Evolutionary conservation across 2,113 vertebrate species (phyloP).

Genomic region (Fregata magnificens): DNA sequence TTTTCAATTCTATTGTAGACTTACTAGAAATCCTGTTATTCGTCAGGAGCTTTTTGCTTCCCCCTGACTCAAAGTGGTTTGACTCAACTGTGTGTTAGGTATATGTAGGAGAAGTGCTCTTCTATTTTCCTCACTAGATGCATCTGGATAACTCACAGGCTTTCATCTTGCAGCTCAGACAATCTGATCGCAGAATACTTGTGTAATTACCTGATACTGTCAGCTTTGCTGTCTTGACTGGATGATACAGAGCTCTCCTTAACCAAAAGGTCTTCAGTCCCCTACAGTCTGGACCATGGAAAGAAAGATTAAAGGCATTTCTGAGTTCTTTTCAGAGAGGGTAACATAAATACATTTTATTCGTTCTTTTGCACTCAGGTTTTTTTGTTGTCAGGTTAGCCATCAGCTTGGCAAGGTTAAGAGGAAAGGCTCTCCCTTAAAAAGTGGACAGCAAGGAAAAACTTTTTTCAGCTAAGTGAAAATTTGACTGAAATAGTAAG

Average conservation of each 20-base stretch:
- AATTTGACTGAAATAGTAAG: neutral
- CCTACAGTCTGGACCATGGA: neutral
- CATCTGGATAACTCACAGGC: neutral
- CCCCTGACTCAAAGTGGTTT: neutral
- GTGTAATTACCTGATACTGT: fast-evolving
- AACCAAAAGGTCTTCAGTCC: neutral
- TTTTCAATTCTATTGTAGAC: neutral
- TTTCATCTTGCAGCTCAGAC: neutral
- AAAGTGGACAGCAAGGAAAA: neutral
- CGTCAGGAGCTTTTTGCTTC: neutral
- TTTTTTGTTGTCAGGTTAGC: neutral
- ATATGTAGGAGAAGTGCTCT: neutral
- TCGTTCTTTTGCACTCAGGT: neutral
- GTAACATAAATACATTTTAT: neutral
- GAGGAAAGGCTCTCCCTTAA: neutral
- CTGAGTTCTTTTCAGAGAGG: neutral
- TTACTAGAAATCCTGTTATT: neutral
- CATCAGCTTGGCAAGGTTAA: neutral
- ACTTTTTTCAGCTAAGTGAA: neutral
- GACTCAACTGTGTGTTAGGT: neutral
- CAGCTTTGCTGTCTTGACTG: neutral
- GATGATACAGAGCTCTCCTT: neutral
- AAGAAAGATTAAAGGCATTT: neutral
- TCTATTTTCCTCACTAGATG: neutral
- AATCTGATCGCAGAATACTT: neutral